Base-by-base conservation (phyloP, 2,797 vertebrate genomes). In the Halcyon smyrnensis region DNA sequence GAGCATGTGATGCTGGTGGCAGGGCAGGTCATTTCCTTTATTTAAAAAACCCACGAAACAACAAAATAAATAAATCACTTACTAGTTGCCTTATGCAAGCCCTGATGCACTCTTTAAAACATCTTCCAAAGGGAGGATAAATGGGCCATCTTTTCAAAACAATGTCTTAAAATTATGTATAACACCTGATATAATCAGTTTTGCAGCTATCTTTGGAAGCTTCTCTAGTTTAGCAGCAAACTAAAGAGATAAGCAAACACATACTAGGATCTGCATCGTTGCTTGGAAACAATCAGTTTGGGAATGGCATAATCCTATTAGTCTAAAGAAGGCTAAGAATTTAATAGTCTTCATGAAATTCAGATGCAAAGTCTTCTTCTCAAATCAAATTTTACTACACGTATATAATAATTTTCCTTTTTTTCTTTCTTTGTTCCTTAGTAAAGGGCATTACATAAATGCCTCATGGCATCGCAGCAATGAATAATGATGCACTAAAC, bases 231-330 rank as follows among this genome's bases (percentile, higher is more conserved):
- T 51, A 89, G 93, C 87, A 88, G 87, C 76, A 81, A 93, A 90
- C 79, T 86, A 53, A 91, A 90, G 87, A 95, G 92, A 95, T 94
- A 96, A 95, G 93, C 90, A 94, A 95, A 96, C 76, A 89, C 23
- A 39, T 67, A 81, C 43, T 34, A 86, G 43, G 36, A 91, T 96
- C 90, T 88, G 84, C 92, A 95, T 94, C 37, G 91, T 98, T 98
- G 97, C 97, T 96, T 97, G 87, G 97, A 97, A 97, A 98, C 97
- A 97, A 91, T 91, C 53, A 84, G 91, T 89, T 96, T 92, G 94
- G 82, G 92, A 96, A 96, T 88, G 92, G 87, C 76, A 76, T 96
- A 93, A 96, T 94, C 93, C 85, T 96, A 86, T 97, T 91, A 95
- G 87, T 75, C 84, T 87, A 85, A 96, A 94, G 85, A 96, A 95